Conservation (phyloP, 2,113 vertebrate genomes). For the Menura novaehollandiae region DNA sequence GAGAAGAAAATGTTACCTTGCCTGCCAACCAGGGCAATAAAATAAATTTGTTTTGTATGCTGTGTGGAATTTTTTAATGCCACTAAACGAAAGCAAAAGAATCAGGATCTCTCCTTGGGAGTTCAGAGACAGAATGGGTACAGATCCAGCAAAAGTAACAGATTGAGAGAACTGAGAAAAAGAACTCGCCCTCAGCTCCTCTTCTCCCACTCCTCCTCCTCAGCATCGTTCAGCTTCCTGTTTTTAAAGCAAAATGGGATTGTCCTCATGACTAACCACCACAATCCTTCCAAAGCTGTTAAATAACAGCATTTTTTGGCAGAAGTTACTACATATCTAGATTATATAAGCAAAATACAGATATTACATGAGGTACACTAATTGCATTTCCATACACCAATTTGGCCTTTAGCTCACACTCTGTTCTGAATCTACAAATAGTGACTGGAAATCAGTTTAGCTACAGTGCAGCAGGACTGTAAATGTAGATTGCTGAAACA, state of each 20-base stretch:
- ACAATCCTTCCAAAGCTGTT: not conserved
- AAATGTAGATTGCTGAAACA: not conserved
- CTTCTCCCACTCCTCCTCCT: conserved; percentile 10
- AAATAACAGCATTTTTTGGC: not conserved
- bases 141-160: not conserved
- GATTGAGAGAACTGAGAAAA: not conserved
- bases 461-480: not conserved
- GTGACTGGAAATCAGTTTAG: not conserved
- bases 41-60: conserved; percentile 25
- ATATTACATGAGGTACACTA: not conserved
- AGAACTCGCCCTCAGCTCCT: not conserved
- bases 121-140: not conserved
- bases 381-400: not conserved
- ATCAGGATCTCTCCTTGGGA: not conserved
- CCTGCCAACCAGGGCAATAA: conserved; percentile 44
- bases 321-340: not conserved
- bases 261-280: not conserved
- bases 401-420: not conserved
- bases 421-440: not conserved
- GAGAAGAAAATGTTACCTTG: conserved; percentile 36
- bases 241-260: not conserved
- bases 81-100: conserved; percentile 34
- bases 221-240: not conserved
- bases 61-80: conserved; percentile 32
- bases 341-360: not conserved